Evolutionary conservation across 92 coral and sea anemone species (phyloP), one percentile per base, ranked within the genome.

Genomic region (Parazoanthus swiftii): DNA sequence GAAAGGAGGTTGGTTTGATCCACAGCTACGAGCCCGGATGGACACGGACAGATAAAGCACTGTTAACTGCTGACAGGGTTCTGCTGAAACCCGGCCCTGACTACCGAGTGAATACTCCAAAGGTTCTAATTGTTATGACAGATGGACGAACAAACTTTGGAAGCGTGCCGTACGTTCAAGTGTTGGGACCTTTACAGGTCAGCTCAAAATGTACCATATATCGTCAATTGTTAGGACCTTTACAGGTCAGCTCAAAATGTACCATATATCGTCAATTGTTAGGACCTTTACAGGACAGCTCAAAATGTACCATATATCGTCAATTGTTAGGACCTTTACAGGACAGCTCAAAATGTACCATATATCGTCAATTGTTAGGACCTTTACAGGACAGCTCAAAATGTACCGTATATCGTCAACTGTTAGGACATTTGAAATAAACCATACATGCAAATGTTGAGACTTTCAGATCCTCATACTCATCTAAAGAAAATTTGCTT

Each of bases 41-140:
- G 37, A 92, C 96, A 2, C 82, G 98, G n/a, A 94, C 98, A 6
- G 98, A 93, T 90, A 75, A 75, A 80, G 98, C 98, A 2, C 86
- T 96, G 16, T 44, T 80, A 58, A 68, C 88, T 84, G 94, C 96
- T 44, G 73, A 92, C 50, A 88, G 85, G 80, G 93, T 79, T 51
- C 83, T 96, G 88, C 93, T 94, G 76, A 93, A 85, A 63, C 76
- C 79, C 63, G 90, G 89, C 77, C 94, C 93, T 73, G 96, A 98
- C 8, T 93, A 91, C 70, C 86, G 98, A 56, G 63, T 85, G 26
- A 92, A 88, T 67, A 95, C 93, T 7, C 96, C 98, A 29, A 94
- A 92, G 85, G 83, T 96, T 39, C 59, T 96, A 67, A 80, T 96
- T 37, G 88, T 96, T 10, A 88, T 96, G 6, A 92, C 94, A 6